These are phyloP conservation scores for Hydropsyche tenuis DNA, from an alignment of 1,140 invertebrate species.

Conservation along the genomic window DNA sequence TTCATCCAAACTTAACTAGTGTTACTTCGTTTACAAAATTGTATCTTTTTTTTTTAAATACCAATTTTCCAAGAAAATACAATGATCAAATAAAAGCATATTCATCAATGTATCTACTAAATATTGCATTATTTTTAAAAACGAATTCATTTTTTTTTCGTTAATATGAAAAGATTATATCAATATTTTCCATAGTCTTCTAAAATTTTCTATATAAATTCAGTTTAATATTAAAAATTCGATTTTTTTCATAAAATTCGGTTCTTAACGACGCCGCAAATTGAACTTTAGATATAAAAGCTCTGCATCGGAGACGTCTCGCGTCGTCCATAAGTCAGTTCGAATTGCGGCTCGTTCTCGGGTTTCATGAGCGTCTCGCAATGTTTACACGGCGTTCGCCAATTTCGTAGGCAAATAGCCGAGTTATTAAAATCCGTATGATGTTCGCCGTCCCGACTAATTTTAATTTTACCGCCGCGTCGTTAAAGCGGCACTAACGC, in stretches of 20 bases:
- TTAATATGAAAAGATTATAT: too few species aligned
- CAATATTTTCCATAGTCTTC: too few species aligned
- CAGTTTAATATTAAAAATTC: too few species aligned
- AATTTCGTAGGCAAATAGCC: constrained; percentile 47
- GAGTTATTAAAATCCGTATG: constrained; percentile 43
- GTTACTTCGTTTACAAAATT: too few species aligned
- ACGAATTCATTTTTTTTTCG: too few species aligned
- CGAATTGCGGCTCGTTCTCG: neutral
- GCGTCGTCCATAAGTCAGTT: neutral
- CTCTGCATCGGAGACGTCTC: neutral
- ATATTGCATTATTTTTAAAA: too few species aligned
- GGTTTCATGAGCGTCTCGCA: constrained; percentile 6
- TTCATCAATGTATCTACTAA: too few species aligned
- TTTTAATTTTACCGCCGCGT: constrained; percentile 47
- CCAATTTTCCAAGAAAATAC: too few species aligned
- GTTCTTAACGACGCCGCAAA: neutral
- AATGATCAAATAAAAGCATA: too few species aligned
- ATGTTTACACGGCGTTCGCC: constrained; percentile 38
- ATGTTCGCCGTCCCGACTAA: constrained; percentile 40
- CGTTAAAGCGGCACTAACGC: constrained; percentile 45
- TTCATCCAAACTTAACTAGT: too few species aligned
- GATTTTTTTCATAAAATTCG: neutral
- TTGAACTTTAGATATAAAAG: neutral
- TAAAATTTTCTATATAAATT: too few species aligned
- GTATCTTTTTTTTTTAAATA: too few species aligned